Conservation (phyloP, 2,888 invertebrate species). For the Eupithecia subumbrata region DNA sequence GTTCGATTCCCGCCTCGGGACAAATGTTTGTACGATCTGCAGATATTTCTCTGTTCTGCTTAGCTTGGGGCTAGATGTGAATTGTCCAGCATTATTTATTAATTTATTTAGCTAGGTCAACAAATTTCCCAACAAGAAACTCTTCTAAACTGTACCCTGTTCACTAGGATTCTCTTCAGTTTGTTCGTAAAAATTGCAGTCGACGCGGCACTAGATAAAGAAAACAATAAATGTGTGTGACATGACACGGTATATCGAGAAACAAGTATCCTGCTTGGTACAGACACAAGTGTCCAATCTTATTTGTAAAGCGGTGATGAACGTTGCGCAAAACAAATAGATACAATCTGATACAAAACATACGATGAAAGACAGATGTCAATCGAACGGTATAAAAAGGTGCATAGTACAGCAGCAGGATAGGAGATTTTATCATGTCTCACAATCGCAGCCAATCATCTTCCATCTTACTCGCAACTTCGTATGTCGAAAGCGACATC, state of each 20-base stretch:
- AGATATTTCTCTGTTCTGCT: no score
- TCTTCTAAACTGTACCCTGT: no score
- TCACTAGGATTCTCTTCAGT: no score
- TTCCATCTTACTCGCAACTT: background rate
- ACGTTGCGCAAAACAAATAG: slow-evolving; percentile 3
- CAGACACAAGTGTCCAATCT: background rate
- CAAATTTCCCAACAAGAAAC: no score
- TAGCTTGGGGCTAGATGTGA: no score
- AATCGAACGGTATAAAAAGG: slow-evolving; percentile 1
- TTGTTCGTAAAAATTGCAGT: no score
- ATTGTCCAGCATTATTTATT: no score
- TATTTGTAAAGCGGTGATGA: slow-evolving; percentile 2
- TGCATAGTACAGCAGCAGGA: slow-evolving; percentile 1
- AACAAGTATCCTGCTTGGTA: background rate
- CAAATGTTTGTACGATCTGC: no score
- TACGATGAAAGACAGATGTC: slow-evolving; percentile 5
- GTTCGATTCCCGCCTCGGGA: no score
- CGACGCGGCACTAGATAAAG: no score
- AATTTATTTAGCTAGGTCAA: no score
- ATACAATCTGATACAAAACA: slow-evolving; percentile 1
- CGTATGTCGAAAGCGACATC: background rate
- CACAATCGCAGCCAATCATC: slow-evolving; percentile 1
- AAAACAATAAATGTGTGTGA: background rate
- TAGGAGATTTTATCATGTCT: slow-evolving; percentile 1
- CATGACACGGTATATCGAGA: background rate